Percentiles rank a stretch among this genome's conserved stretches.
These are phyloP conservation scores for Phaethon lepturus DNA, from an alignment of 2,113 vertebrate genomes.

Conservation along the genomic window DNA sequence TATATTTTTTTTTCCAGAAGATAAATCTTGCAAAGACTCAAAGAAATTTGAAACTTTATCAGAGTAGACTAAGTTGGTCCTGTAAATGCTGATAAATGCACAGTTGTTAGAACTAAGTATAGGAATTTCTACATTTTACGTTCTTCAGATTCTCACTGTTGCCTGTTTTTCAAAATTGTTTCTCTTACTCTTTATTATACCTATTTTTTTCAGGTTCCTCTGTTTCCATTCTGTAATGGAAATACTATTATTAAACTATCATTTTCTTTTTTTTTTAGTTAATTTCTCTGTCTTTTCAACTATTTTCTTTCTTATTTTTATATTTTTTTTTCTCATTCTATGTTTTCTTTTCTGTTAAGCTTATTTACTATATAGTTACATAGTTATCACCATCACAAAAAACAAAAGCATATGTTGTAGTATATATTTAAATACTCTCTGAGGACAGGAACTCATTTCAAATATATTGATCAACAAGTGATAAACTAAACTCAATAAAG, in stretches of 20 bases:
- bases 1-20: background rate
- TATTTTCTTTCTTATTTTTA: background rate
- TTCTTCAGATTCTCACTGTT: background rate
- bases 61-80: background rate
- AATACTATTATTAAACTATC: background rate
- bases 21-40: background rate
- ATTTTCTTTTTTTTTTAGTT: background rate
- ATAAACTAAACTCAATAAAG: background rate
- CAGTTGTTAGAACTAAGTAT: background rate
- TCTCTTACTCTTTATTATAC: background rate
- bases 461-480: background rate
- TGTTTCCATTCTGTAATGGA: background rate
- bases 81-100: background rate
- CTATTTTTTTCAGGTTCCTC: background rate
- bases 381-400: background rate
- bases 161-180: background rate
- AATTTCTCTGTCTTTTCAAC: background rate
- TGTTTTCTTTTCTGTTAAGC: background rate
- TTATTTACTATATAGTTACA: background rate
- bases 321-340: background rate
- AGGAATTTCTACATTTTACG: background rate
- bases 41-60: background rate
- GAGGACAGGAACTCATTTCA: background rate
- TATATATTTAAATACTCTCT: background rate
- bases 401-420: background rate